Evolutionary conservation across 2,113 vertebrate species (phyloP).

Genomic region (Oplegnathus fasciatus): DNA sequence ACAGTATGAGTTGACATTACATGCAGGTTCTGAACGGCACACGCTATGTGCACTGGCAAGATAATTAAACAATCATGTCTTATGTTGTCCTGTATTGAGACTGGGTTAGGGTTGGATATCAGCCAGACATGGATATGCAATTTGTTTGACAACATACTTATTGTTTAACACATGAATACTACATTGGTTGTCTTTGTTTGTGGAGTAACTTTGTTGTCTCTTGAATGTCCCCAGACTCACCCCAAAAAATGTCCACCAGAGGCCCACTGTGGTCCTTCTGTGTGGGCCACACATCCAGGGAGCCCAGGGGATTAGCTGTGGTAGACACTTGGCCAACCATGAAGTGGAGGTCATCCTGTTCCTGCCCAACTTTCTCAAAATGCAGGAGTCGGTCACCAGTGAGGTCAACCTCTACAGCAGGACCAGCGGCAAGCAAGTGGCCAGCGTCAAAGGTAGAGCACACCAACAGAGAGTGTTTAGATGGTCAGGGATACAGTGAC

Average conservation of each 20-base stretch:
- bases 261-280: slow-evolving; percentile 91
- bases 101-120: neutral
- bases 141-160: neutral
- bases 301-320: slow-evolving; percentile 95
- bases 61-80: neutral
- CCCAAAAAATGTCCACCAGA: slow-evolving; percentile 95
- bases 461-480: neutral
- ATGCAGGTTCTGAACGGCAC: neutral
- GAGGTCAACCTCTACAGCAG: slow-evolving; percentile 92
- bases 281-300: slow-evolving; percentile 94
- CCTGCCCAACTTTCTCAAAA: slow-evolving; percentile 94
- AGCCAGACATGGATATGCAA: neutral
- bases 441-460: slow-evolving; percentile 89
- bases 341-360: slow-evolving; percentile 94
- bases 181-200: neutral
- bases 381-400: slow-evolving; percentile 91
- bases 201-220: neutral
- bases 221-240: slow-evolving; percentile 85
- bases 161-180: neutral
- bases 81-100: neutral
- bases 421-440: slow-evolving; percentile 91
- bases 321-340: slow-evolving; percentile 93
- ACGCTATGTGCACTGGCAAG: neutral
- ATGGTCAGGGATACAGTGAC: neutral
- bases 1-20: neutral